phyloP scores from a whole-genome alignment of 2,113 vertebrate species.

The Hippocampus guttulatus region DNA sequence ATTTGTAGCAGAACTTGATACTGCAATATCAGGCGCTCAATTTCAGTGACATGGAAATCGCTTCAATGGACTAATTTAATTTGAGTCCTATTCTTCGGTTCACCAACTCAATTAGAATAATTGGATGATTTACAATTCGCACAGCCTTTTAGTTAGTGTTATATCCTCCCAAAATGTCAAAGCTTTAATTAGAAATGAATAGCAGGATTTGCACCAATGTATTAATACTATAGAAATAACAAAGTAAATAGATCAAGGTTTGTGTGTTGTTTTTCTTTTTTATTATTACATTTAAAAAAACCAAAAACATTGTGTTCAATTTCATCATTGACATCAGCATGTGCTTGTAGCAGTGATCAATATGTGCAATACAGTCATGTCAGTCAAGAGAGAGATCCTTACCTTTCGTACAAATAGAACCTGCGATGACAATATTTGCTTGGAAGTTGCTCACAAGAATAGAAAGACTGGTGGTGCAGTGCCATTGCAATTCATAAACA shows the following conservation, averaged over 20 bases:
- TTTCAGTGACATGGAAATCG: no score
- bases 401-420: neutral
- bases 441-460: neutral
- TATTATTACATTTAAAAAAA: neutral
- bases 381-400: neutral
- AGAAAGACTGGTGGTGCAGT: neutral
- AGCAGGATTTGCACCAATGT: no score
- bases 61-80: no score
- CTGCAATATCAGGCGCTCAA: no score
- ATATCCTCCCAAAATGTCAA: no score
- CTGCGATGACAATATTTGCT: neutral
- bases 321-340: neutral
- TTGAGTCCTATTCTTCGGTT: no score
- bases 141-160: no score
- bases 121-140: no score
- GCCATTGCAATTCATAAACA: neutral
- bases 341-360: neutral
- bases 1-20: no score
- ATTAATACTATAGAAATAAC: neutral
- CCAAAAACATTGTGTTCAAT: neutral
- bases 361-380: neutral
- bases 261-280: neutral
- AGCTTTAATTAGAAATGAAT: no score
- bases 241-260: neutral
- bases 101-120: no score